Percentiles rank a stretch among this genome's conserved stretches.
Evolutionary conservation across 2,888 invertebrate genomes (phyloP).

Genomic region (Cantharis flavilabris): DNA sequence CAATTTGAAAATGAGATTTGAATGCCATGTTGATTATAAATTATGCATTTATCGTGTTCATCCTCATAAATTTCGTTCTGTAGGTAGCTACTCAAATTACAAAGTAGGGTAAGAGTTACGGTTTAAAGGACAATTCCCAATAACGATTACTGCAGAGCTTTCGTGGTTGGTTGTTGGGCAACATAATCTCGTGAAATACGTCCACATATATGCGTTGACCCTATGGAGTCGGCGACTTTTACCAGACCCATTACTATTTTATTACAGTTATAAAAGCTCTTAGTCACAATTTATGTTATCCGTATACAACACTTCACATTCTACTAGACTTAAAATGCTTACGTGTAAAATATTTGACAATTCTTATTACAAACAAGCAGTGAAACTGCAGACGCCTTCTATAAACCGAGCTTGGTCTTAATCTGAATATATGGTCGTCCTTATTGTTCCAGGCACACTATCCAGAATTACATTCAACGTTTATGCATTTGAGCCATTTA

Average conservation of each 20-base stretch:
- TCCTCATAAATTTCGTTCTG: constrained; percentile 20
- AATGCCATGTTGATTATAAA: constrained; percentile 29
- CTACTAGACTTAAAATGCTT: constrained; percentile 50
- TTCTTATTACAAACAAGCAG: constrained; percentile 51
- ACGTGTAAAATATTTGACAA: constrained; percentile 54
- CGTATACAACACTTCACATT: constrained; percentile 49
- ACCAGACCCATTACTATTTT: constrained; percentile 52
- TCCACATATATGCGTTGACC: constrained; percentile 40
- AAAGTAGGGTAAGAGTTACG: constrained; percentile 23
- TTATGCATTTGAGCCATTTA: constrained; percentile 17
- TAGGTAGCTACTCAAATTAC: constrained; percentile 27
- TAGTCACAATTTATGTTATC: constrained; percentile 51
- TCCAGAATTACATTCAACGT: constrained; percentile 43
- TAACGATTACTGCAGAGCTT: constrained; percentile 29
- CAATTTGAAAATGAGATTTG: constrained; percentile 27
- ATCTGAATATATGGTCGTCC: constrained; percentile 55
- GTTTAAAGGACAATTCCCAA: constrained; percentile 27
- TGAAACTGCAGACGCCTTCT: constrained; percentile 46
- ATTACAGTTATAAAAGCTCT: constrained; percentile 53
- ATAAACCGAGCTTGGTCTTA: constrained; percentile 51
- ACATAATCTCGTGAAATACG: constrained; percentile 40
- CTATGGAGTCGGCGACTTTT: constrained; percentile 41
- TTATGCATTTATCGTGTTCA: constrained; percentile 16
- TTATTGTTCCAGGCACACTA: constrained; percentile 50
- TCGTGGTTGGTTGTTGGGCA: constrained; percentile 28